phyloP scores from a whole-genome alignment of 2,113 vertebrate genomes.

The Salvator merianae region DNA sequence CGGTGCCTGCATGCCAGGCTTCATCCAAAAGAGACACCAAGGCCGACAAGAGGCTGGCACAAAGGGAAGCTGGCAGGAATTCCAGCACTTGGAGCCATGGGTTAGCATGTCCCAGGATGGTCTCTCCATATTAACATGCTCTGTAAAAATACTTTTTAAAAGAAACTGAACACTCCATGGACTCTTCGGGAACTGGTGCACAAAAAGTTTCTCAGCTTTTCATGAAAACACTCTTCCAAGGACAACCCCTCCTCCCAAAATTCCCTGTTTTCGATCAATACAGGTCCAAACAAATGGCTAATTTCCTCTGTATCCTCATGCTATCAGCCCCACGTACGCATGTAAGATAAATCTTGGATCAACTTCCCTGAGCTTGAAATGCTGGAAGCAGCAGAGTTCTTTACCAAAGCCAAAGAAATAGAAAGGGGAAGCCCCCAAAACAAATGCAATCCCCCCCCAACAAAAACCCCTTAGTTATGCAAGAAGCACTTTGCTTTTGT shows the following conservation, averaged over 20 bases:
- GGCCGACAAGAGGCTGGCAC: constrained; percentile 72
- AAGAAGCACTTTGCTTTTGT: constrained; percentile 22
- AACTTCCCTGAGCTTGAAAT: constrained; percentile 50
- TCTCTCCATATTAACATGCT: not conserved
- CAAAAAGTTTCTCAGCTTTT: constrained; percentile 36
- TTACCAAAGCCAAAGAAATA: constrained; percentile 41
- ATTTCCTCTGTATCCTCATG: constrained; percentile 9
- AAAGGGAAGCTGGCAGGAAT: constrained; percentile 73
- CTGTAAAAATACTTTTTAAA: not conserved
- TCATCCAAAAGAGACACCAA: constrained; percentile 69
- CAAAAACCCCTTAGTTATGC: constrained; percentile 3
- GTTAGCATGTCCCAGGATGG: constrained; percentile 28
- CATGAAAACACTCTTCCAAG: not conserved
- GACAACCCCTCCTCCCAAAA: not conserved
- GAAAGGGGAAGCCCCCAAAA: not conserved
- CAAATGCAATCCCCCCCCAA: not conserved
- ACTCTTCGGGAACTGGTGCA: constrained; percentile 4
- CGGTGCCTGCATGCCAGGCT: constrained; percentile 76
- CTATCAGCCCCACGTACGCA: not conserved
- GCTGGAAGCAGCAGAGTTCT: constrained; percentile 43
- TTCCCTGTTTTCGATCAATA: constrained; percentile 11
- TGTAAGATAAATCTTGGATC: constrained; percentile 50
- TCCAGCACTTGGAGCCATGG: constrained; percentile 60
- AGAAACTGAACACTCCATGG: not conserved
- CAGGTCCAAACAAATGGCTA: constrained; percentile 57